A percentile compares a stretch with the other conserved stretches of the same genome.
Conservation (phyloP, 2,113 vertebrate species). For the Xiphophorus maculatus region DNA sequence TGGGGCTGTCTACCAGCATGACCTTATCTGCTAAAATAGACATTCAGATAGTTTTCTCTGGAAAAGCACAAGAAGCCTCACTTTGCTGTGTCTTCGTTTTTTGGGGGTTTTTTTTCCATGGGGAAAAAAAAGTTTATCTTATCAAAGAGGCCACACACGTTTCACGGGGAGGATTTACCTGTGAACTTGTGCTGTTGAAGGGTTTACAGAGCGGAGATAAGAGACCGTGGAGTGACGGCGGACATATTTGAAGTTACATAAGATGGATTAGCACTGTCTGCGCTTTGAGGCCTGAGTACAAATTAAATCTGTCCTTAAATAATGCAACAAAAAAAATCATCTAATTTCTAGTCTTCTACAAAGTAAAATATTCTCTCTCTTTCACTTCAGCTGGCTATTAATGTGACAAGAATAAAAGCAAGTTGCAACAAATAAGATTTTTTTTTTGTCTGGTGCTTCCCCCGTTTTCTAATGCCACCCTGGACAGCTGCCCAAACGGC, state of each 20-base stretch:
- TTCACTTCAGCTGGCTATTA: too few species aligned
- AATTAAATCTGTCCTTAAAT: neutral
- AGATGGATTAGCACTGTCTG: neutral
- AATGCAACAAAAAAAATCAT: neutral
- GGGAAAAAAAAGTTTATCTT: conserved; percentile 23
- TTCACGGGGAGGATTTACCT: conserved; percentile 43
- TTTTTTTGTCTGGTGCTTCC: too few species aligned
- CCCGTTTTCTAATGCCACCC: neutral
- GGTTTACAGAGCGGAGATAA: conserved; percentile 43
- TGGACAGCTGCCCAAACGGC: too few species aligned
- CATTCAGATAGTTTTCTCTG: conserved; percentile 49
- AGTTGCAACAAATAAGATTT: too few species aligned
- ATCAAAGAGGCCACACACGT: conserved; percentile 33
- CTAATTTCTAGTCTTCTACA: neutral
- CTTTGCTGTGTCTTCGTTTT: conserved; percentile 38
- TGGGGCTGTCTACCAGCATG: conserved; percentile 16
- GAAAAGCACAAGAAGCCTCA: conserved; percentile 17
- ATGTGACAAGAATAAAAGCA: too few species aligned
- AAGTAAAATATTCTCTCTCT: neutral
- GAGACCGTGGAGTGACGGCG: conserved; percentile 20
- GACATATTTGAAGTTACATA: neutral
- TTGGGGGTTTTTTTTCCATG: neutral
- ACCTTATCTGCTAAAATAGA: conserved; percentile 62
- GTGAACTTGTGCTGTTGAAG: conserved; percentile 50
- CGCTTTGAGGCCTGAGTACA: neutral